Percentiles rank a stretch among this genome's conserved stretches.
These are phyloP conservation scores for Rhopalosiphum maidis DNA, from an alignment of 1,140 invertebrate species.

Conservation along the genomic window DNA sequence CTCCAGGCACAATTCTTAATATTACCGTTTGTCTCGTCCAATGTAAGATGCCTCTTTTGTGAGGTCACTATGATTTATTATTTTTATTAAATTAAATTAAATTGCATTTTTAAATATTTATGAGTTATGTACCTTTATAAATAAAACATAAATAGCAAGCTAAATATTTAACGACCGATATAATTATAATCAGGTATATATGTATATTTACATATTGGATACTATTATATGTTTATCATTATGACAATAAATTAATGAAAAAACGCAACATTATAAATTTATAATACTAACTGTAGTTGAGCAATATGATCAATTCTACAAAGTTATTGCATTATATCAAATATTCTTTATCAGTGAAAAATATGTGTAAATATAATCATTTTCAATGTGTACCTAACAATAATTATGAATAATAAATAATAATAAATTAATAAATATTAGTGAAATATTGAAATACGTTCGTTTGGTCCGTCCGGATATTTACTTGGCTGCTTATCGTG, in stretches of 20 bases:
- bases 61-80: background rate
- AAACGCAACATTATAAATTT: background rate
- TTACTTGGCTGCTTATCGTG: no score
- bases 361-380: no score
- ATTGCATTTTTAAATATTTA: background rate
- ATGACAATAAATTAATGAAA: background rate
- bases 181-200: background rate
- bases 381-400: no score
- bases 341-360: no score
- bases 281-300: background rate
- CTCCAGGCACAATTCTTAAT: background rate
- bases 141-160: background rate
- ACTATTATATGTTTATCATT: background rate
- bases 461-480: no score
- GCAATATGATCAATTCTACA: background rate
- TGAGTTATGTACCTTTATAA: background rate
- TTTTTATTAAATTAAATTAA: slow-evolving; percentile 5
- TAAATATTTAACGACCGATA: background rate
- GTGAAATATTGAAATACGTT: no score
- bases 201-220: background rate
- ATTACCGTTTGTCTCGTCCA: background rate
- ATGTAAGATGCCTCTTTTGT: background rate
- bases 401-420: no score
- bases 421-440: no score
- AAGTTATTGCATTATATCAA: background rate